phyloP scores from a whole-genome alignment of 2,797 vertebrate species.

The Graptemys geographica region DNA sequence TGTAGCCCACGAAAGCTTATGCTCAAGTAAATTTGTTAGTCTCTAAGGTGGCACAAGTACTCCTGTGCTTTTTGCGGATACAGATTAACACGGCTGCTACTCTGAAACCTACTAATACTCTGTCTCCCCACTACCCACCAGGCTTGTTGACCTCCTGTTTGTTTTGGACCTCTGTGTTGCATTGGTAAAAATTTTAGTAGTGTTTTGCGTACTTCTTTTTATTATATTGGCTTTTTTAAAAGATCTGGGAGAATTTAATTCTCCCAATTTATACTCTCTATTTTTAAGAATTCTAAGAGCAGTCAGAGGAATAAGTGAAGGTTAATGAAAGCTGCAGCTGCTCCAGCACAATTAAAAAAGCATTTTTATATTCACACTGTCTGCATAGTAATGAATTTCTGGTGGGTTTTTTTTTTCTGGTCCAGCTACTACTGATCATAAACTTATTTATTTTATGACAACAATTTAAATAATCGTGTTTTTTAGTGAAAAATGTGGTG shows the following conservation, averaged over 20 bases:
- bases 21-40: too few species aligned
- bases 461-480: background rate
- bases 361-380: background rate
- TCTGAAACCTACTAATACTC: background rate
- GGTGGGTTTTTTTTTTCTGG: background rate
- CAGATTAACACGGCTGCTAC: too few species aligned
- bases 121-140: background rate
- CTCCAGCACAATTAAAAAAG: background rate
- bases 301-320: background rate
- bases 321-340: background rate
- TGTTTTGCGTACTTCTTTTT: background rate
- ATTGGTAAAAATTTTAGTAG: background rate
- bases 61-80: too few species aligned
- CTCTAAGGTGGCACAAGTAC: too few species aligned
- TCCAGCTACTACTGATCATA: background rate
- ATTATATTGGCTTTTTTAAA: background rate
- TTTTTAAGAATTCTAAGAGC: background rate
- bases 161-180: background rate
- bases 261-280: background rate
- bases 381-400: background rate
- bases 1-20: too few species aligned
- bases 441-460: background rate
- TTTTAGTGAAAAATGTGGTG: background rate
- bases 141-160: background rate
- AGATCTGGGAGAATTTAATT: background rate